Base-by-base conservation (phyloP, 2,113 vertebrate species). In the Phocoena phocoena region DNA sequence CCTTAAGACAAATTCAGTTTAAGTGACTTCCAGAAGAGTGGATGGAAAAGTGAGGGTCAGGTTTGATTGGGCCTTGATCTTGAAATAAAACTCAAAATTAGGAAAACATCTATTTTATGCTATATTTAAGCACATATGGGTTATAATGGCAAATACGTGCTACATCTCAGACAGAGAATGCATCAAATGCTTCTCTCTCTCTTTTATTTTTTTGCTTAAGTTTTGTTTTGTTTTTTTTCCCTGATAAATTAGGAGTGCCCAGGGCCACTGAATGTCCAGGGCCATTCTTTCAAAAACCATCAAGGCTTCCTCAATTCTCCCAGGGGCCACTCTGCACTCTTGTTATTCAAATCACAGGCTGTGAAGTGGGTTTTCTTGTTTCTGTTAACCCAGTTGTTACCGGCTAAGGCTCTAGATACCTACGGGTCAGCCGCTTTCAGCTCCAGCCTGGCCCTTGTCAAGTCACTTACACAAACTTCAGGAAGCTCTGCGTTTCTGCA, bases 261-360 rank as follows among this genome's bases (percentile, higher is more conserved):
- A 2, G 73, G 4, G 36, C 62, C 17, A 11, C 47, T 38, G 63
- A 79, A 67, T 2, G 15, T 68, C 58, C 13, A 8, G 41, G 85
- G 38, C n/a, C 6, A 12, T n/a, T 28, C n/a, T 23, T 80, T 62
- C n/a, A 68, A 63, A 28, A 25, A 4, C 28, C 33, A 70, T 84
- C 28, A 26, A 74, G 55, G 71, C 86, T 67, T 26, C 65, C 76
- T 4, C 13, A 1, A 20, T 0, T 44, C n/a, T 50, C 79, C 68
- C 36, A 14, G 38, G 73, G 41, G 80, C 67, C 4, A 28, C 47
- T 4, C 26, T 2, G 33, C 25, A 33, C n/a, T 26, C 38, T 93
- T 93, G 73, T 93, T 85, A 77, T 89, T 88, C 44, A 95, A 20
- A 92, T 93, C 28, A 14, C 86, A 82, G n/a, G 38, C 92, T 62